A percentile compares a stretch with the other conserved stretches of the same genome.
phyloP scores from a whole-genome alignment of 2,797 vertebrate genomes.

The Bufotes viridis region DNA sequence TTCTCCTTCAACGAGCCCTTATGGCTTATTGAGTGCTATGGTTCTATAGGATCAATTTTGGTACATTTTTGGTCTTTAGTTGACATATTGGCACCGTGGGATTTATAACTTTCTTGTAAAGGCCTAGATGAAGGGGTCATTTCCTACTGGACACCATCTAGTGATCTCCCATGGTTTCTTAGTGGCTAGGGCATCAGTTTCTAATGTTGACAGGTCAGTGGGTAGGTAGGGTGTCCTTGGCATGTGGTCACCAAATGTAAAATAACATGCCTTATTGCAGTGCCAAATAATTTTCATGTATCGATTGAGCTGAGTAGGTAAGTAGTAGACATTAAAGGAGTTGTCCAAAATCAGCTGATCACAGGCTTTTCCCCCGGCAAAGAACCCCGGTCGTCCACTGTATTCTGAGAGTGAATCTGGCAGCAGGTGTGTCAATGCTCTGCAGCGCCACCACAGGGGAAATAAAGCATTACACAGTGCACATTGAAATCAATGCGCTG shows the following conservation, averaged over 20 bases:
- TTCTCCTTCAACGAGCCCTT: background rate
- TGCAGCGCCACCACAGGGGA: background rate
- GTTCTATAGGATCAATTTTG: background rate
- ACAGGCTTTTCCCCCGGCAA: too few species aligned
- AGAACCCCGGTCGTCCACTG: background rate
- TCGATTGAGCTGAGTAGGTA: too few species aligned
- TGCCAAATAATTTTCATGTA: too few species aligned
- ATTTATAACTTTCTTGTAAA: background rate
- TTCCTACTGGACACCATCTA: background rate
- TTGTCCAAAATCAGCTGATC: background rate
- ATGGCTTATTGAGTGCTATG: background rate
- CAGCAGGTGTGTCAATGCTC: background rate
- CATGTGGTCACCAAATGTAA: background rate
- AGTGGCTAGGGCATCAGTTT: too few species aligned
- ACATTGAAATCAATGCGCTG: background rate
- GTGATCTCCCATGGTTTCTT: background rate
- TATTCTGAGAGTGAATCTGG: background rate
- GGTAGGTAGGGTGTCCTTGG: background rate
- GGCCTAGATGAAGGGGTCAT: background rate
- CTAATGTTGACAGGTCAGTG: background rate
- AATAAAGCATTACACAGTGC: background rate
- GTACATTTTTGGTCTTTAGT: background rate
- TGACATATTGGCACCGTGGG: background rate
- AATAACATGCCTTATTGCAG: background rate
- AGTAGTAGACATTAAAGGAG: too few species aligned